phyloP scores from a whole-genome alignment of 2,797 vertebrate genomes.

The Saguinus oedipus region DNA sequence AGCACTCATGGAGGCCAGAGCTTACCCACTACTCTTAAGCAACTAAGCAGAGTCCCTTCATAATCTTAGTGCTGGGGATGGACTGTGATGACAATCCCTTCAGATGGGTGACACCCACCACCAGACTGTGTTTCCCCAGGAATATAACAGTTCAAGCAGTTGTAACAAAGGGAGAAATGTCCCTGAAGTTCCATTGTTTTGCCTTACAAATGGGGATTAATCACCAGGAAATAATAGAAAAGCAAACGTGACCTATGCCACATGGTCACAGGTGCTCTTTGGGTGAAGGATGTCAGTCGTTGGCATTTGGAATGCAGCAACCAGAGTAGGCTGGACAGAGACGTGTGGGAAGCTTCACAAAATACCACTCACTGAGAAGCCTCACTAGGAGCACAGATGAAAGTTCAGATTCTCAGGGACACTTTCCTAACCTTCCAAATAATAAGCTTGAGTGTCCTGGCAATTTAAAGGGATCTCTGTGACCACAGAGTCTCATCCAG shows the following conservation, averaged over 20 bases:
- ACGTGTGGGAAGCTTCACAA: neutral
- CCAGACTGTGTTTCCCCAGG: neutral
- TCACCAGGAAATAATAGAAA: neutral
- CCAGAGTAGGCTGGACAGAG: neutral
- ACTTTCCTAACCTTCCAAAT: neutral
- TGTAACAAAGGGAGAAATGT: neutral
- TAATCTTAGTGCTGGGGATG: neutral
- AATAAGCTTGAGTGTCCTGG: neutral
- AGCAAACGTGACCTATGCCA: neutral
- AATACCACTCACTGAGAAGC: neutral
- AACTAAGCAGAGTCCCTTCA: neutral
- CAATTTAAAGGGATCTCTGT: neutral
- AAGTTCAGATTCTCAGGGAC: neutral
- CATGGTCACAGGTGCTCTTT: neutral
- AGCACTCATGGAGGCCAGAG: neutral
- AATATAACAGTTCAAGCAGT: neutral
- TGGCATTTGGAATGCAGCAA: neutral
- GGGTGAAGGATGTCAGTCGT: neutral
- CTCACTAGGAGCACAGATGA: neutral
- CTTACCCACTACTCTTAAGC: too few relatives aligned
- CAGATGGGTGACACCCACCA: rapidly evolving
- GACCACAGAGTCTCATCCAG: neutral
- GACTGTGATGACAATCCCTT: rapidly evolving
- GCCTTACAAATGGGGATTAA: neutral
- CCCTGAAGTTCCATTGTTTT: neutral